Base-by-base conservation (phyloP, 92 coral and sea anemone species). In the Micromussa lordhowensis region DNA sequence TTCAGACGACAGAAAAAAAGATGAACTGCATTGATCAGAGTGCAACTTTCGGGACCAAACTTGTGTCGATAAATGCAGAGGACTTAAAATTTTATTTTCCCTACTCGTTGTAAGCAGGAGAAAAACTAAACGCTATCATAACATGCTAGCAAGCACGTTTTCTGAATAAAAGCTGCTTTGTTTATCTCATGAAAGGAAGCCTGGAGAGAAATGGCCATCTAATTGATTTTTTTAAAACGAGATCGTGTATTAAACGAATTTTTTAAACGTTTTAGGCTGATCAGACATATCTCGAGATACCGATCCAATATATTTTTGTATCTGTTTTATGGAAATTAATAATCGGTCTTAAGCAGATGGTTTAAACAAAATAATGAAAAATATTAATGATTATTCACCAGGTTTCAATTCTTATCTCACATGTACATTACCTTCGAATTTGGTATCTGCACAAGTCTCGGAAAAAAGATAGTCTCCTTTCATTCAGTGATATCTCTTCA, bases 201-300 rank as follows among this genome's bases (percentile, higher is more conserved):
- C 28, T 73, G 48, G 78, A 36, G 78, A 71, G 76, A 71, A 22
- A 34, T 73, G n/a, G 9, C 53, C 24, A n/a, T 36, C 34, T 73
- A 32, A 73, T 73, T 58, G 68, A 58, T 19, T 32, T 32, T 15
- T 22, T 3, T n/a, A 8, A 22, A 21, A 58, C 51, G 11, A 21
- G 18, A 59, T 58, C 83, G 34, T 32, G 71, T 80, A 80, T 80
- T 57, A 24, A 10, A 29, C 28, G 51, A 30, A 58, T 73, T 35
- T 73, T 73, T 19, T 14, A 34, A 73, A 18, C 78, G 48, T 57
- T 79, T 22, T 21, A 1, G 70, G 15, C 34, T 13, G 49, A 31
- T 80, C 83, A 21, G 54, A 30, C 38, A 64, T 83, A 82, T 28
- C 48, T 28, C 34, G 24, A 18, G 53, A 83, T 83, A 70, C 19